phyloP scores from a whole-genome alignment of 2,888 invertebrate species.

The Ochropleura leucogaster region DNA sequence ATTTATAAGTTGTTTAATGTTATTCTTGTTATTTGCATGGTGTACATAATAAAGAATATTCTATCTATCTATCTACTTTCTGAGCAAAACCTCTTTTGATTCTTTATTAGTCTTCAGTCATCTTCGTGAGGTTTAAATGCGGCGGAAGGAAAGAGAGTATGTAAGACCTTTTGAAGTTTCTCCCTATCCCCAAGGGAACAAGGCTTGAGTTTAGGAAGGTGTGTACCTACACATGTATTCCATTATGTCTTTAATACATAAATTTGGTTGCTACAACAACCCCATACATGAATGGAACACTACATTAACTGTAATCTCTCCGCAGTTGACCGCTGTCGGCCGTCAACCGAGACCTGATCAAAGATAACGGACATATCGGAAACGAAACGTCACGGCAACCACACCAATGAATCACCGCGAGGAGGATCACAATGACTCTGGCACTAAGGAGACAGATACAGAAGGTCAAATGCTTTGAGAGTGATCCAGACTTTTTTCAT shows the following conservation, averaged over 20 bases:
- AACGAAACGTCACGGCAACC: constrained; percentile 38
- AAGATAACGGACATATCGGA: constrained; percentile 51
- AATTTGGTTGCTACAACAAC: neutral
- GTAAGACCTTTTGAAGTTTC: neutral
- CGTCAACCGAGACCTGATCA: constrained; percentile 39
- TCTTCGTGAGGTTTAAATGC: neutral
- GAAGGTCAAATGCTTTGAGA: neutral
- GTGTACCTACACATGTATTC: too few species aligned
- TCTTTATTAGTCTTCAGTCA: neutral
- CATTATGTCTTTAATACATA: neutral
- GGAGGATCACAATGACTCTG: constrained; percentile 19
- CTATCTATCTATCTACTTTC: too few species aligned
- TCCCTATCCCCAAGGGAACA: neutral
- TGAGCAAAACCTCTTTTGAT: too few species aligned
- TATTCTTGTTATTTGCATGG: too few species aligned
- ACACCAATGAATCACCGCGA: constrained; percentile 27
- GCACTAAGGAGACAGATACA: neutral
- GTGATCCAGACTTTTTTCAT: neutral
- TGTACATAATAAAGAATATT: too few species aligned
- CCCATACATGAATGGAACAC: neutral
- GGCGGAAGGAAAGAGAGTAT: neutral
- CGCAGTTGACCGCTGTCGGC: constrained; percentile 41
- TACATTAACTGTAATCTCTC: constrained; percentile 13
- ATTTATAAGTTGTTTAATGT: too few species aligned
- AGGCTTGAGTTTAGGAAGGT: neutral